Evolutionary conservation across 2,113 vertebrate species (phyloP), one percentile per base, ranked within the genome.

Genomic region (Donacobius atricapilla): DNA sequence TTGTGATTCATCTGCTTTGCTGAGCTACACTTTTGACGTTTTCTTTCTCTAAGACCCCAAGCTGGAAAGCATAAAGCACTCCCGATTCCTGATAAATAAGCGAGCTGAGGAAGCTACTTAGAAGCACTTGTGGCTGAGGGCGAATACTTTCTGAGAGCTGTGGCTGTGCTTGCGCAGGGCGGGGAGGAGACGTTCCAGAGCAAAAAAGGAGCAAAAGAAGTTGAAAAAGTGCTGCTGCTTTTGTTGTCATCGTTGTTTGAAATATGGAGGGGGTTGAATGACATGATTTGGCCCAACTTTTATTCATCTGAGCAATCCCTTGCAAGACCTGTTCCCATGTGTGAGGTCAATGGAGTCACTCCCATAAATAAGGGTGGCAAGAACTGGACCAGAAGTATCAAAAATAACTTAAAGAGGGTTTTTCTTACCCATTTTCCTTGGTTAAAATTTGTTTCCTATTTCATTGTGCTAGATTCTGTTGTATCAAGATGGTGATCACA

Each of bases 61-160:
- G 71, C 77, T 97, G 96, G 96, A 97, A 97, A 96, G 94, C 93
- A 98, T 97, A 90, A 97, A 97, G 95, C 96, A 95, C 96, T 97
- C 95, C 97, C 77, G 28, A 96, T 94, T 96, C 94, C 73, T 93
- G 83, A 77, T 94, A 87, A 95, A 25, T 85, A 83, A 92, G 91
- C 24, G 1, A 93, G 85, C 95, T 96, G 93, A 95, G 85, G 92
- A 94, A 90, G 57, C 97, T 97, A 93, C 69, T 96, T 96, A 97
- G 93, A 97, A 96, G 94, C 97, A 95, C 87, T 95, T 96, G 86
- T 94, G 97, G 94, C 96, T 97, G 97, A 97, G 95, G 96, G 94
- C 80, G 6, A 96, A 93, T 95, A 72, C 60, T 84, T 90, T 85
- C 40, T 73, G 73, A 83, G 73, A 96, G 85, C 96, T 97, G 82